Conservation (phyloP, 2,888 invertebrate species). For the Synergus japonicus region DNA sequence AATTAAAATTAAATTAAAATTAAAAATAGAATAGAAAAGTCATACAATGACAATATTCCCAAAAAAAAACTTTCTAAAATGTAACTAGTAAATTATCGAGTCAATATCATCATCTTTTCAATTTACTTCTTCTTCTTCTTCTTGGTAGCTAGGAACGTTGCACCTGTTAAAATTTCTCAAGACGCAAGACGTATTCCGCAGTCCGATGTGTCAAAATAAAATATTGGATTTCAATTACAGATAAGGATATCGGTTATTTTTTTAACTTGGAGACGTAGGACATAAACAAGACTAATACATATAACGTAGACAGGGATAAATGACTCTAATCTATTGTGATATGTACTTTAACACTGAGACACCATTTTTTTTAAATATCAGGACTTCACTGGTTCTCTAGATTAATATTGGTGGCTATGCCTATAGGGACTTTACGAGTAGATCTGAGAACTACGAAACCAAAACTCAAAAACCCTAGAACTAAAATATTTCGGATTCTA, state of each 20-base stretch:
- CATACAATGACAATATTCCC: background rate
- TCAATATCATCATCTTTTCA: constrained; percentile 4
- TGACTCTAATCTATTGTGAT: constrained; percentile 26
- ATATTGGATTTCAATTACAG: constrained; percentile 30
- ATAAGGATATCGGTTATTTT: background rate
- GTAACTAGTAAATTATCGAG: background rate
- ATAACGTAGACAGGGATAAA: constrained; percentile 30
- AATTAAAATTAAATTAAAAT: too few species aligned
- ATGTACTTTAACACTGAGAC: constrained; percentile 1
- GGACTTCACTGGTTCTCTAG: constrained; percentile 17
- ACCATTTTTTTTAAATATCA: background rate
- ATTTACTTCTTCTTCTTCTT: constrained; percentile 27
- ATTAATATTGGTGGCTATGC: constrained; percentile 12
- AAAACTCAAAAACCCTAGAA: constrained; percentile 34
- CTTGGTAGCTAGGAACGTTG: background rate
- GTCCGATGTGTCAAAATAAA: background rate
- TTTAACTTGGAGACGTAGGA: constrained; percentile 12
- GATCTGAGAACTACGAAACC: constrained; percentile 28
- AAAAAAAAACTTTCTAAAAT: background rate
- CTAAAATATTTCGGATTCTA: constrained; percentile 14
- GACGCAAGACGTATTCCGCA: constrained; percentile 7
- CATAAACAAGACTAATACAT: constrained; percentile 15
- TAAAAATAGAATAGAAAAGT: background rate
- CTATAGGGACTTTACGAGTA: constrained; percentile 20
- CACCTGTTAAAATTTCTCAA: constrained; percentile 15